phyloP scores from a whole-genome alignment of 1,140 invertebrate species.

The roundworm (Caenorhabditis elegans) region WBcel235 BX284602.5:5283001-5283500 shows the following conservation, averaged over 20 bases:
- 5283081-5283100: neutral
- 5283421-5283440: no score
- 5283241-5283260: neutral
- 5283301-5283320: neutral
- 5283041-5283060: neutral
- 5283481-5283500: no score
- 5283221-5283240: neutral
- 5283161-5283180: neutral
- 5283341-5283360: no score
- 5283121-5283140: conserved; percentile 15
- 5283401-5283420: no score
- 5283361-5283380: no score
- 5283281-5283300: no score
- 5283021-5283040: neutral
- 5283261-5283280: conserved; percentile 1
- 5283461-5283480: no score
- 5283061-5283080: conserved; percentile 2
- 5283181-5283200: neutral
- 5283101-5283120: neutral
- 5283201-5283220: neutral
- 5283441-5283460: no score
- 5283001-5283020: neutral
- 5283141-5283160: neutral
- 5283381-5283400: no score
- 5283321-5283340: conserved; percentile 12